Evolutionary conservation across 1,140 invertebrate species (phyloP).

Genomic region (Pogonognathellus flavescens): DNA sequence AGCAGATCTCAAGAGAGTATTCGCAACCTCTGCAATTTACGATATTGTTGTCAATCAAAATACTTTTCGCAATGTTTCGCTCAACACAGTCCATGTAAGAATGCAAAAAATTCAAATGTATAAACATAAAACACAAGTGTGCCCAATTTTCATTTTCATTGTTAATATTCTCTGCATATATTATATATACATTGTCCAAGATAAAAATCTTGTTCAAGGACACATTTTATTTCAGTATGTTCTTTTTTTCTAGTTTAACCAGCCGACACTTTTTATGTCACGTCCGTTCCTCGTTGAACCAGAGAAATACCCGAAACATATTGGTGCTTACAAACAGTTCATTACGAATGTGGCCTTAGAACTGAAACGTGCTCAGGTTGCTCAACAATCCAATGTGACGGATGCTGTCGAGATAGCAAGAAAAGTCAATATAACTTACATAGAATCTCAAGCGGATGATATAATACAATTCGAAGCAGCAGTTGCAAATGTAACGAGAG

Average conservation of each 20-base stretch:
- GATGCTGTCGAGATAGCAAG: conserved; percentile 17
- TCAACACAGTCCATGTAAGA: conserved; percentile 84
- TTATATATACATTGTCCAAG: too few species aligned
- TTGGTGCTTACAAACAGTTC: conserved; percentile 84
- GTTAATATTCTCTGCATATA: too few species aligned
- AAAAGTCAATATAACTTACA: conserved; percentile 70
- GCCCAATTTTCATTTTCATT: too few species aligned
- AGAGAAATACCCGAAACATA: conserved; percentile 77
- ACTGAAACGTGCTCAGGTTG: conserved; percentile 57
- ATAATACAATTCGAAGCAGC: conserved; percentile 87
- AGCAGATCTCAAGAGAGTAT: conserved; percentile 79
- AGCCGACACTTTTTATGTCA: conserved; percentile 87
- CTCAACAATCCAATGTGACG: conserved; percentile 12
- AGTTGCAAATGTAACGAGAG: conserved; percentile 78
- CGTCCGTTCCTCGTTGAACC: conserved; percentile 86
- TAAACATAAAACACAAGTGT: background rate
- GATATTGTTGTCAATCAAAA: conserved; percentile 89
- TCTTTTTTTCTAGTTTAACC: conserved; percentile 80
- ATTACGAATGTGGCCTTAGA: conserved; percentile 77
- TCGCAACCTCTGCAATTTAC: conserved; percentile 88
- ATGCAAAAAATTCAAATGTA: background rate
- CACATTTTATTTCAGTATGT: background rate
- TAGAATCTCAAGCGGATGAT: conserved; percentile 81
- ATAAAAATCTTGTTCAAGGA: too few species aligned
- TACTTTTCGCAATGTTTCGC: conserved; percentile 85